Base-by-base conservation (phyloP, 2,113 vertebrate genomes). In the Apteryx mantelli region DNA sequence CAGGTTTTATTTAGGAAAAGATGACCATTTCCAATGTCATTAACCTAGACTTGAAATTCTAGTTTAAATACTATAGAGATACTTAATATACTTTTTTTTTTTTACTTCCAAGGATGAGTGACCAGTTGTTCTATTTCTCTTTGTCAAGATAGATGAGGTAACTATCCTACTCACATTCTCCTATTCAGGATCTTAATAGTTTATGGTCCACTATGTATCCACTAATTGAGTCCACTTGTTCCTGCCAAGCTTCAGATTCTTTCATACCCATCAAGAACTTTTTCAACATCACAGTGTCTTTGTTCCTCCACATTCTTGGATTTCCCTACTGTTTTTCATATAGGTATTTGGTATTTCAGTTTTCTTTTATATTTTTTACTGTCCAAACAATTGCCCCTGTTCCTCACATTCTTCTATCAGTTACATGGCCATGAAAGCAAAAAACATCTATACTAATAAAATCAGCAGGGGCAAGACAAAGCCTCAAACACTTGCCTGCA, bases 321-420 rank as follows among this genome's bases (percentile, higher is more conserved):
- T 86, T 73, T 83, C 4, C 5, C 11, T 26, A 4, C 40, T 22
- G 5, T 46, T 83, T 38, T 84, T 93, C 60, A 40, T 4, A 2
- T 36, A 34, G 2, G 3, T 36, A 38, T 55, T 76, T 58, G 8
- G n/a, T 63, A 64, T 26, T 93, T 83, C 68, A 86, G 32, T 25
- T 55, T 3, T 84, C 28, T 81, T 18, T 46, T 66, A 52, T 8
- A 46, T 20, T 69, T 56, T 71, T 58, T 60, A 30, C 10, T 55
- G 14, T 15, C 21, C 32, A 19, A 19, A 9, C 6, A 74, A 10
- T 58, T 38, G 9, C 2, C 4, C 4, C 6, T 1, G 1, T 63
- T 88, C 8, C 6, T 79, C 61, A 46, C 21, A 22, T 30, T 76
- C 48, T 79, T 52, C 5, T 40, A 0, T 65, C 38, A 13, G 2